phyloP scores from a whole-genome alignment of 2,888 invertebrate species.

The Strigamia transsilvanica region DNA sequence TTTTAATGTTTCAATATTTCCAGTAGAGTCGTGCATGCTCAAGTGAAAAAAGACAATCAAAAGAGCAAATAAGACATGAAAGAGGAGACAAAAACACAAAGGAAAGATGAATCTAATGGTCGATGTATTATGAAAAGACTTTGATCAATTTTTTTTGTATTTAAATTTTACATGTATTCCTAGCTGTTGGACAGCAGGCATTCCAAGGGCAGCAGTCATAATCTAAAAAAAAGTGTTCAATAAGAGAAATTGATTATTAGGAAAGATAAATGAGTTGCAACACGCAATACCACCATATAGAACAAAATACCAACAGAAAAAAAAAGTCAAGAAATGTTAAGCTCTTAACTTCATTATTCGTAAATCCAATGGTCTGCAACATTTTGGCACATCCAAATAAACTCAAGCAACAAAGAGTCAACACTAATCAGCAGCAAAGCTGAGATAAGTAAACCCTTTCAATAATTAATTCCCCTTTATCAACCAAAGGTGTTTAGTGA shows the following conservation, averaged over 20 bases:
- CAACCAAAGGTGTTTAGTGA: not conserved
- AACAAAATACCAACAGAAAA: not conserved
- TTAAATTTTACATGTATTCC: conserved; percentile 51
- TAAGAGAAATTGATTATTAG: conserved; percentile 31
- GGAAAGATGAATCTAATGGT: not conserved
- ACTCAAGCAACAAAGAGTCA: conserved; percentile 16
- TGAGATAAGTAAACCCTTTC: not conserved
- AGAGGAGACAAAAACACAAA: not conserved
- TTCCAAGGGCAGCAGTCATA: conserved; percentile 53
- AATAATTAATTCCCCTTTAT: not conserved
- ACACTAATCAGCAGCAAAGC: not conserved
- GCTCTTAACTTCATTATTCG: not conserved
- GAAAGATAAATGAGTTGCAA: not conserved
- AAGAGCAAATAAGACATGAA: not conserved
- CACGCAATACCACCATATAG: not conserved
- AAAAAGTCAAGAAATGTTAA: not conserved
- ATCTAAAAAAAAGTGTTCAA: conserved; percentile 38
- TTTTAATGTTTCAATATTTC: not conserved
- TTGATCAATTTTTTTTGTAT: not conserved
- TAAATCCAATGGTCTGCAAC: conserved; percentile 18
- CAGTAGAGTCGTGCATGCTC: not conserved
- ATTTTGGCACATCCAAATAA: conserved; percentile 29
- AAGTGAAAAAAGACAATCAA: not conserved
- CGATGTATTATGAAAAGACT: not conserved
- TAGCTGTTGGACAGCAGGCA: conserved; percentile 51